Percentiles rank a stretch among this genome's conserved stretches.
phyloP scores from a whole-genome alignment of 2,797 vertebrate genomes.

The Rachycentron canadum region DNA sequence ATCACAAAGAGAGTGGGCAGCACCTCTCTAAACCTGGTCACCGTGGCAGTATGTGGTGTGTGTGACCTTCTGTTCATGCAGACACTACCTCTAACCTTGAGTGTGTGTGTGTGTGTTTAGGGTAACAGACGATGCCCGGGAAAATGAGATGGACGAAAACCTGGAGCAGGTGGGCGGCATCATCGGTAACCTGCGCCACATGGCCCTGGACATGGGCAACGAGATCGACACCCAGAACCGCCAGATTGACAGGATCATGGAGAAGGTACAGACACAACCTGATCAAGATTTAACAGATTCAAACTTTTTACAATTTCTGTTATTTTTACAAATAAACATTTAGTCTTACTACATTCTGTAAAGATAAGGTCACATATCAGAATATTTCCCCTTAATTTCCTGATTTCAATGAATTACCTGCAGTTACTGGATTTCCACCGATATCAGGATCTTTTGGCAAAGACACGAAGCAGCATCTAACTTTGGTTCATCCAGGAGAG shows the following conservation, averaged over 20 bases:
- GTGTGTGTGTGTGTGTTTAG: conserved; percentile 81
- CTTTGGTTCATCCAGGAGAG: not conserved
- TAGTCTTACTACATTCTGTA: not conserved
- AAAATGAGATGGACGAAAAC: conserved; percentile 99
- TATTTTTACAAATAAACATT: not conserved
- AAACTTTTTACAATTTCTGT: too few species aligned
- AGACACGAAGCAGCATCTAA: not conserved
- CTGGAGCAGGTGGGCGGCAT: conserved; percentile 99
- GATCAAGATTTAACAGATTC: not conserved
- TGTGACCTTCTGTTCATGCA: not conserved
- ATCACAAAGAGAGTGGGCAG: not conserved
- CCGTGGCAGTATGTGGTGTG: not conserved
- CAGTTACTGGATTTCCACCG: not conserved
- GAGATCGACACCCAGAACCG: conserved; percentile 99
- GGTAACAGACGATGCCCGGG: conserved; percentile 98
- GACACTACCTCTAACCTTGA: not conserved
- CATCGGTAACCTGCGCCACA: conserved; percentile 99
- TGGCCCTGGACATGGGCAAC: conserved; percentile 99
- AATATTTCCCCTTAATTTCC: not conserved
- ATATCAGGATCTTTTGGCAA: not conserved
- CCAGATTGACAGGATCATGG: conserved; percentile 99
- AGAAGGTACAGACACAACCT: conserved; percentile 89
- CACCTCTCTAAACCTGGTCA: not conserved
- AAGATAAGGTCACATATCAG: not conserved
- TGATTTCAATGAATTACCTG: not conserved